Base-by-base conservation (phyloP, 2,113 vertebrate genomes). In the Enhydra lutris region DNA sequence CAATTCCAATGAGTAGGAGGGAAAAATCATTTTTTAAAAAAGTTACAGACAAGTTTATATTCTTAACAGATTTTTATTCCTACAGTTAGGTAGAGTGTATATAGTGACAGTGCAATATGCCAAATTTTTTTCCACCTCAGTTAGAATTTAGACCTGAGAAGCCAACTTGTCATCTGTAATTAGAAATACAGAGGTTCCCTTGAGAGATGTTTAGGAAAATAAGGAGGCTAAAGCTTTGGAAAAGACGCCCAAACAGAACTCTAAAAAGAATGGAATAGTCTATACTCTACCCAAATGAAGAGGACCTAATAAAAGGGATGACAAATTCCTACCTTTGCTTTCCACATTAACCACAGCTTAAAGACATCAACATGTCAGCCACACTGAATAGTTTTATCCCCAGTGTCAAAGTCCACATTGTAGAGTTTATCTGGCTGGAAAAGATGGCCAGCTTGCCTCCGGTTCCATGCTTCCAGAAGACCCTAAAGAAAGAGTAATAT, bases 291-390 rank as follows among this genome's bases (percentile, higher is more conserved):
- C 14, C 42, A 87, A 80, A 78, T n/a, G n/a, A 65, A 9, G 12
- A 59, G 23, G 31, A 39, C 57, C 78, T 95, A 24, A 14, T n/a
- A n/a, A 82, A 69, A 71, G 86, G 36, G 24, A n/a, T 31, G 52
- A 4, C 34, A 34, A 29, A 39, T 79, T 17, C 31, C 12, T 97
- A 99, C 98, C 98, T 99, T 99, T 55, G 98, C 98, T 96, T 99
- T 99, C 98, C 97, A 99, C 98, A 98, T 99, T 79, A 99, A 97
- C 98, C 98, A 99, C 9, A 99, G 97, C 71, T 99, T 99, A 87
- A 99, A 99, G 87, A 98, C 79, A 39, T 99, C 98, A 14, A 98
- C 97, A 12, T 98, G 98, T 42, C 95, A 14, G 13, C 98, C 98
- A 85, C 98, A 99, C 34, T 99, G 99, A 96, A 99, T 98, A 80